Percentiles rank a stretch among this genome's conserved stretches.
phyloP scores from a whole-genome alignment of 1,140 invertebrate genomes.

The Aphidius gifuensis region DNA sequence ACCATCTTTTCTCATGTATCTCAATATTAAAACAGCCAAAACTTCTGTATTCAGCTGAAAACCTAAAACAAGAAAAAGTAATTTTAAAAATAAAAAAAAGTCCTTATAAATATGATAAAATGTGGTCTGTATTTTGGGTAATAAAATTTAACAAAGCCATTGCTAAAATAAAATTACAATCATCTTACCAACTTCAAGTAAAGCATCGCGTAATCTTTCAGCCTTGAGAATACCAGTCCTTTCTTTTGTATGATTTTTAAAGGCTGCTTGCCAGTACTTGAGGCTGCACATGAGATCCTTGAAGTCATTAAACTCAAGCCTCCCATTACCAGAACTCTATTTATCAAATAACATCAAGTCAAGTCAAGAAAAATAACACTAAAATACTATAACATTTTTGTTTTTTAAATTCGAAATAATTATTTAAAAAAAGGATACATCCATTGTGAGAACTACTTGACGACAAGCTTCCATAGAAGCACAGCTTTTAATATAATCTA shows the following conservation, averaged over 20 bases:
- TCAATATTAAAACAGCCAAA: conserved; percentile 74
- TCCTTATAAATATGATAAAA: not conserved
- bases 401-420: conserved; percentile 21
- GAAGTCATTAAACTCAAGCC: conserved; percentile 82
- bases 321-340: conserved; percentile 74
- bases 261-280: conserved; percentile 87
- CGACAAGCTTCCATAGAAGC: conserved; percentile 88
- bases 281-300: conserved; percentile 90
- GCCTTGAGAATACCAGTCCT: conserved; percentile 87
- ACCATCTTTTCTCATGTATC: conserved; percentile 91
- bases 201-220: conserved; percentile 79
- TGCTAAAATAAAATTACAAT: conserved; percentile 8
- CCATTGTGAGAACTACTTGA: conserved; percentile 83
- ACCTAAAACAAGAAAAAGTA: conserved; percentile 50
- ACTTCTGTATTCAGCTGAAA: conserved; percentile 84
- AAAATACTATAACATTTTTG: conserved; percentile 7
- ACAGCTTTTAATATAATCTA: conserved; percentile 91
- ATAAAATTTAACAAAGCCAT: conserved; percentile 7
- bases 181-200: conserved; percentile 72
- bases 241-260: conserved; percentile 87
- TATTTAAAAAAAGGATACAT: conserved; percentile 63
- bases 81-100: conserved; percentile 2
- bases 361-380: not conserved
- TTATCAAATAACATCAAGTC: conserved; percentile 11
- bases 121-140: too few species aligned